A percentile compares a stretch with the other conserved stretches of the same genome.
phyloP scores from a whole-genome alignment of 2,797 vertebrate genomes.

The Taeniopygia guttata region DNA sequence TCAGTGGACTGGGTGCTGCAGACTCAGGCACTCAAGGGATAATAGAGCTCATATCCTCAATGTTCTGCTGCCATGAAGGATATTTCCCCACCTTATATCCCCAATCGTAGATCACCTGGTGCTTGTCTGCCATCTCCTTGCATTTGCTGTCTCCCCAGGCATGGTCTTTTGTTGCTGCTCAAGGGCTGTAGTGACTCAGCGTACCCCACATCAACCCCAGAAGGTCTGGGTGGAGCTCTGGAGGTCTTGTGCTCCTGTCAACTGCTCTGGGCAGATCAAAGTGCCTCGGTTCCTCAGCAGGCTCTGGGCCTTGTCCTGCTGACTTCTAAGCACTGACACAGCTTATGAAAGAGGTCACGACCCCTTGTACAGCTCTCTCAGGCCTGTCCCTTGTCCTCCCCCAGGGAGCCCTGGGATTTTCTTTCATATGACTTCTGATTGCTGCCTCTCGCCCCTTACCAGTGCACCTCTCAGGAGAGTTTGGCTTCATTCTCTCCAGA shows the following conservation, averaged over 20 bases:
- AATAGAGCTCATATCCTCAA: background rate
- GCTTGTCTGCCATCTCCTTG: background rate
- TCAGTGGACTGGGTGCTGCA: background rate
- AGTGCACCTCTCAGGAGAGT: background rate
- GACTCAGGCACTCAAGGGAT: background rate
- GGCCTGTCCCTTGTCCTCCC: background rate
- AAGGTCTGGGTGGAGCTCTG: background rate
- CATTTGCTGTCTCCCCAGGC: background rate
- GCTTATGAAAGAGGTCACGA: background rate
- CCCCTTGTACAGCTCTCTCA: background rate
- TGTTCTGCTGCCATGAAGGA: background rate
- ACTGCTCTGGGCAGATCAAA: background rate
- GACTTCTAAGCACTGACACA: background rate
- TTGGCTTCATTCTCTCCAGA: background rate
- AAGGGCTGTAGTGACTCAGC: background rate
- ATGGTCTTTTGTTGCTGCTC: background rate
- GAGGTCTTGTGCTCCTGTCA: background rate
- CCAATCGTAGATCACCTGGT: background rate
- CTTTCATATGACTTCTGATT: background rate
- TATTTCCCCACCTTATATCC: background rate
- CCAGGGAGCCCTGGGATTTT: background rate
- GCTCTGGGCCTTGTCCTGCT: background rate
- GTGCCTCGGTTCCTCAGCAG: background rate
- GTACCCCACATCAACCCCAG: background rate
- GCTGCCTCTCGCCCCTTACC: background rate